Percentiles rank a stretch among this genome's conserved stretches.
Evolutionary conservation across 2,797 vertebrate genomes (phyloP).

Genomic region (Typhlichthys eigenmanni): DNA sequence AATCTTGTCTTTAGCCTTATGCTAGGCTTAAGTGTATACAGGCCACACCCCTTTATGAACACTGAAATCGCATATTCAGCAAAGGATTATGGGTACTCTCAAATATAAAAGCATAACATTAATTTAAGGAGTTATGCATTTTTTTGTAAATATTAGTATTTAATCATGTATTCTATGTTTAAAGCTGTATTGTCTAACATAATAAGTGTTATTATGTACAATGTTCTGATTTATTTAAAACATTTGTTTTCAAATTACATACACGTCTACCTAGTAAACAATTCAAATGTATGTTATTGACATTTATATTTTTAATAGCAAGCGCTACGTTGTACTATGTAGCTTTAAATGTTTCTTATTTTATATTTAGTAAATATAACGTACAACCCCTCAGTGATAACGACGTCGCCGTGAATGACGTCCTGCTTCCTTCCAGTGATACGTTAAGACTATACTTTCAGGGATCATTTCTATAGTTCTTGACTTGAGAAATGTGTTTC

Average conservation of each 20-base stretch:
- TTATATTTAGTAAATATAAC: no score
- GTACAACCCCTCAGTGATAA: not conserved
- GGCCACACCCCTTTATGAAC: no score
- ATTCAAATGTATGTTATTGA: no score
- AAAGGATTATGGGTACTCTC: constrained; percentile 54
- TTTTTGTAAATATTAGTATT: not conserved
- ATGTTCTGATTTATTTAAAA: no score
- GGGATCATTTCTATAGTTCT: constrained; percentile 80
- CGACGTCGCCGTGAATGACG: accelerated
- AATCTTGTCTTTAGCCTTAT: not conserved
- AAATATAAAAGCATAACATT: not conserved
- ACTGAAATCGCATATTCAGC: not conserved
- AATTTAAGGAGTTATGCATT: not conserved
- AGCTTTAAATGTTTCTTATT: no score
- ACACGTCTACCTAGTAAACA: no score
- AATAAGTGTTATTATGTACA: no score
- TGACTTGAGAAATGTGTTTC: constrained; percentile 68
- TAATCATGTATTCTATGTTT: not conserved
- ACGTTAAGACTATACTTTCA: constrained; percentile 77
- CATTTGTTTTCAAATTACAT: no score
- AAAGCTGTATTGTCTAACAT: not conserved
- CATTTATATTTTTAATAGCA: no score
- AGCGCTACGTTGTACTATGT: no score
- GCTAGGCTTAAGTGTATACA: not conserved
- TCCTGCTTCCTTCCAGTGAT: accelerated